Conservation (phyloP, 2,113 vertebrate species). For the Promerops cafer region DNA sequence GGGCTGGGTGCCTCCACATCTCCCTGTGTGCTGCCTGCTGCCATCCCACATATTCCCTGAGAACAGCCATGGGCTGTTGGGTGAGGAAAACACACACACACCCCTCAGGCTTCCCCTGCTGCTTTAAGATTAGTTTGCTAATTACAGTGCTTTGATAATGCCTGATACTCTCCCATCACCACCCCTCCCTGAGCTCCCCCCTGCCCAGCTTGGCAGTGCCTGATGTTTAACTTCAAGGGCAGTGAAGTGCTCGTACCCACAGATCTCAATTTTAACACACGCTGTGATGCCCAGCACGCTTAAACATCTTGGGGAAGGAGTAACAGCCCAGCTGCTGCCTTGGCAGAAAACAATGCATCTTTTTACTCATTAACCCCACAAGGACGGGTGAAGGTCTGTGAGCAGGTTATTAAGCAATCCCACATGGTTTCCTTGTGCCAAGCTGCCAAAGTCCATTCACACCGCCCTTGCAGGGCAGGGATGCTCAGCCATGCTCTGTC, state of each 20-base stretch:
- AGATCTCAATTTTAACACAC: not conserved
- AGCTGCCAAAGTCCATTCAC: not conserved
- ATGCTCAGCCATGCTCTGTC: fast-evolving
- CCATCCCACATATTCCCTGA: fast-evolving
- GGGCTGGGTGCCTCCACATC: not conserved
- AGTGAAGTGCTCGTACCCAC: not conserved
- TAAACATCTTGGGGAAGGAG: not conserved
- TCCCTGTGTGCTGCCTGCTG: not conserved
- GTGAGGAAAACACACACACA: not conserved
- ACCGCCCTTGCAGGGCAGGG: not conserved
- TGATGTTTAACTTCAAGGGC: not conserved
- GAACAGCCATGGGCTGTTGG: not conserved
- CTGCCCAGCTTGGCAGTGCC: not conserved
- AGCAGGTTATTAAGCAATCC: not conserved
- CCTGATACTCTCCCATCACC: not conserved
- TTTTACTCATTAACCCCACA: slow-evolving; percentile 45
- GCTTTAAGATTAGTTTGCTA: not conserved
- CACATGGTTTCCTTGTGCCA: not conserved
- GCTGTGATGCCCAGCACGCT: fast-evolving
- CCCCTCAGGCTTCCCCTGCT: not conserved
- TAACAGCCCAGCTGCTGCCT: not conserved
- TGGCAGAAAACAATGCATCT: not conserved
- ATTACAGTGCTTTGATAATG: not conserved
- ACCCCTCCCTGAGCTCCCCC: fast-evolving
- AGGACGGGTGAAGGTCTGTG: not conserved